Conservation (phyloP, 1,140 invertebrate species). For the Drosophila pseudoobscura region DNA sequence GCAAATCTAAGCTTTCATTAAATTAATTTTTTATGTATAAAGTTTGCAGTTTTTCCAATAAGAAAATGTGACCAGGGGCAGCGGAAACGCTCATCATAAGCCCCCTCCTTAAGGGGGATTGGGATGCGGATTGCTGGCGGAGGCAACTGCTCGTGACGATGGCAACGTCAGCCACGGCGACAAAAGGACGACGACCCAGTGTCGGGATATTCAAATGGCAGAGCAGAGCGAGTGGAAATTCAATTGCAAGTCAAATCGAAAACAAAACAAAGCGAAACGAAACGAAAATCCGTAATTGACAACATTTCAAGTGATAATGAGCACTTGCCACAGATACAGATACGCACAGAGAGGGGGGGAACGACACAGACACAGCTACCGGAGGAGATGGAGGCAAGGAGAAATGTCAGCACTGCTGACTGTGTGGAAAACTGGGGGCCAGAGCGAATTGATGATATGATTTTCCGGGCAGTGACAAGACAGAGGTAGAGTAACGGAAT, state of each 20-base stretch:
- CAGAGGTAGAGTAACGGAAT: conserved; percentile 9
- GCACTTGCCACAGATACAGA: conserved; percentile 38
- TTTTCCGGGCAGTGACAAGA: conserved; percentile 48
- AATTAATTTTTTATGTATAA: conserved; percentile 80
- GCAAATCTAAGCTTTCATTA: conserved; percentile 71
- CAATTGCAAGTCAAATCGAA: conserved; percentile 78
- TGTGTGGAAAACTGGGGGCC: conserved; percentile 23
- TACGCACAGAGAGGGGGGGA: neutral
- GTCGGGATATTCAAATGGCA: conserved; percentile 68
- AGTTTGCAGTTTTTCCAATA: conserved; percentile 71
- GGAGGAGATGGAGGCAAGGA: conserved; percentile 2
- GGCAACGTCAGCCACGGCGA: conserved; percentile 15
- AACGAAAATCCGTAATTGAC: conserved; percentile 73
- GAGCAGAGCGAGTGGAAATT: conserved; percentile 46
- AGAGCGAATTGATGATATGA: conserved; percentile 58
- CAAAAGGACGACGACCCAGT: conserved; percentile 30
- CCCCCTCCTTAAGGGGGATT: conserved; percentile 6
- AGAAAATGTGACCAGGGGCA: conserved; percentile 12
- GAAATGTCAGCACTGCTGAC: conserved; percentile 45
- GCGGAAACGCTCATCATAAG: conserved; percentile 62
- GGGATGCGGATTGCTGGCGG: conserved; percentile 19
- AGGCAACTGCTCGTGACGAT: conserved; percentile 49
- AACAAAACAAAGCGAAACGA: conserved; percentile 43
- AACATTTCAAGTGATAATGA: conserved; percentile 78
- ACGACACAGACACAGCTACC: neutral